Conservation (phyloP, 2,888 invertebrate species). For the Sepiola atlantica region DNA sequence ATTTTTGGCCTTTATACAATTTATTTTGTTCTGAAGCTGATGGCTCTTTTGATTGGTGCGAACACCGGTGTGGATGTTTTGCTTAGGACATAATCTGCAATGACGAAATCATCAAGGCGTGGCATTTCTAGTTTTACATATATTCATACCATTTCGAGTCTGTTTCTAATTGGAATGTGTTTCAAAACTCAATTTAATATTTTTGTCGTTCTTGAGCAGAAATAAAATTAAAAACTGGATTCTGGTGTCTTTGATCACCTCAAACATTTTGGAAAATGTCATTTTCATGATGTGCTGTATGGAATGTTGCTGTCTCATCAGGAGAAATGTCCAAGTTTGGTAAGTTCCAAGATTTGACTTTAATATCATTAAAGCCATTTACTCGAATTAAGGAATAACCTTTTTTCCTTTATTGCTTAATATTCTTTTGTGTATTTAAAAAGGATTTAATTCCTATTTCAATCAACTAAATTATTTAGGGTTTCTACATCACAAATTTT, state of each 20-base stretch:
- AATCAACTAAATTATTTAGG: no score
- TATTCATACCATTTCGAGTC: background rate
- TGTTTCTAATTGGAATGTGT: background rate
- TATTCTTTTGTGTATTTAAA: no score
- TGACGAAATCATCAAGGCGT: background rate
- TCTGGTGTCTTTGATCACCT: background rate
- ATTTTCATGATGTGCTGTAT: background rate
- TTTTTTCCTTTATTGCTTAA: no score
- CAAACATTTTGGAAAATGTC: no score
- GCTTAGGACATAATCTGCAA: background rate
- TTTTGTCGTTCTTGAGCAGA: background rate
- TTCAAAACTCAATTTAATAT: background rate
- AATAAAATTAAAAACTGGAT: conserved; percentile 2
- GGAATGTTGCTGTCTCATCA: background rate
- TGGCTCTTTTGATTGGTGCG: no score
- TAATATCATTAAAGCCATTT: background rate
- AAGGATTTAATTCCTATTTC: no score
- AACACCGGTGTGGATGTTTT: background rate
- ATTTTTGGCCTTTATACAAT: background rate
- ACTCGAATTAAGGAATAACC: background rate
- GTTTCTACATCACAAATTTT: no score
- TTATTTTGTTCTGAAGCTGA: no score
- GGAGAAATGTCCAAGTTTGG: background rate
- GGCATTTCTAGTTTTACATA: background rate
- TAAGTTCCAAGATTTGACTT: background rate